phyloP scores from a whole-genome alignment of 2,888 invertebrate species.

The Tinea trinotella region DNA sequence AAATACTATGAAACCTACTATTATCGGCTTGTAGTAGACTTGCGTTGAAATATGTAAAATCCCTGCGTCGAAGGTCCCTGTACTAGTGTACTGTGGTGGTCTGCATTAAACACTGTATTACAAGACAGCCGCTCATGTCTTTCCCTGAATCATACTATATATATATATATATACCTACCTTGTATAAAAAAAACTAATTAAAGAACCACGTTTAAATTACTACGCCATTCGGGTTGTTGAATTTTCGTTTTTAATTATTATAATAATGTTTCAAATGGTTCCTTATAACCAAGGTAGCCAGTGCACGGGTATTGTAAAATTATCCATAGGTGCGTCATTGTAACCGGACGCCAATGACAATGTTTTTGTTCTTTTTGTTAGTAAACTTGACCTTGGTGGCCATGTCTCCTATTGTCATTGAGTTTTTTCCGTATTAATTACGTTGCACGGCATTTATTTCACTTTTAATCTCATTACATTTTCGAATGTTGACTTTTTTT shows the following conservation, averaged over 20 bases:
- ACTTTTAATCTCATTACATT: constrained; percentile 46
- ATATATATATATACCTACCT: too few species aligned
- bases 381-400: constrained; percentile 35
- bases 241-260: neutral
- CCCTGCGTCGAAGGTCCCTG: too few species aligned
- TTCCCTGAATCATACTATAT: too few species aligned
- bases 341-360: constrained; percentile 14
- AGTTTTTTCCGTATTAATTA: constrained; percentile 39
- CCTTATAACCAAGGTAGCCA: constrained; percentile 2
- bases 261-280: constrained; percentile 11
- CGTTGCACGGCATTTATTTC: constrained; percentile 32
- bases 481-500: neutral
- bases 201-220: too few species aligned
- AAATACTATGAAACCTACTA: too few species aligned
- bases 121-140: too few species aligned
- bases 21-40: too few species aligned
- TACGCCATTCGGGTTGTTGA: too few species aligned
- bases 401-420: constrained; percentile 42
- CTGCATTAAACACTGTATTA: too few species aligned
- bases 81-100: too few species aligned
- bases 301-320: constrained; percentile 10
- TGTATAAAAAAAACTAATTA: too few species aligned
- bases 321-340: neutral
- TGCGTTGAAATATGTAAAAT: too few species aligned
- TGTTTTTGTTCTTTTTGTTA: constrained; percentile 18